Conservation (phyloP, 2,797 vertebrate species). For the Channallabes apus region DNA sequence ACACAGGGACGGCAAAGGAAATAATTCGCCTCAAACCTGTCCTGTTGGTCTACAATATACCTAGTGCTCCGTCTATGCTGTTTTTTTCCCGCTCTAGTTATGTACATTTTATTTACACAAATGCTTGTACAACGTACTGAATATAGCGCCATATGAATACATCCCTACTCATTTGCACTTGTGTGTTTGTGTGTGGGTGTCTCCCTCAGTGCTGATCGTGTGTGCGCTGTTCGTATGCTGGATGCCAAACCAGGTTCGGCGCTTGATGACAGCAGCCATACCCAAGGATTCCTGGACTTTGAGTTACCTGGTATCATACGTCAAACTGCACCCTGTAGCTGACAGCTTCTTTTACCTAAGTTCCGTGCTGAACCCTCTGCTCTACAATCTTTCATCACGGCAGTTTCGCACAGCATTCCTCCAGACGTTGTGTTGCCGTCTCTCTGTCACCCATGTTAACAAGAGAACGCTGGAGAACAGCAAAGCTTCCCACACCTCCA, state of each 20-base stretch:
- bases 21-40: background rate
- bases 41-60: background rate
- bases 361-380: constrained; percentile 91
- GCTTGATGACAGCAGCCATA: constrained; percentile 84
- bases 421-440: constrained; percentile 84
- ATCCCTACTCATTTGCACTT: background rate
- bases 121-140: background rate
- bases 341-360: constrained; percentile 95
- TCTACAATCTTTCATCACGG: constrained; percentile 91
- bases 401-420: constrained; percentile 90
- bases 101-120: background rate
- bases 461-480: constrained; percentile 68
- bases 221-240: constrained; percentile 85
- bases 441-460: constrained; percentile 82
- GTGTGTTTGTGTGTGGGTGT: background rate
- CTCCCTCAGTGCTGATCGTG: constrained; percentile 83
- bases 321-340: constrained; percentile 81
- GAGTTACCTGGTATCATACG: constrained; percentile 78
- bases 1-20: background rate
- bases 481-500: constrained; percentile 31
- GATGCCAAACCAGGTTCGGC: constrained; percentile 90
- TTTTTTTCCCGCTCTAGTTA: background rate
- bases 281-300: constrained; percentile 83
- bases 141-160: background rate
- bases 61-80: background rate